Conservation (phyloP, 2,888 invertebrate genomes). For the Ormyrus rosae region DNA sequence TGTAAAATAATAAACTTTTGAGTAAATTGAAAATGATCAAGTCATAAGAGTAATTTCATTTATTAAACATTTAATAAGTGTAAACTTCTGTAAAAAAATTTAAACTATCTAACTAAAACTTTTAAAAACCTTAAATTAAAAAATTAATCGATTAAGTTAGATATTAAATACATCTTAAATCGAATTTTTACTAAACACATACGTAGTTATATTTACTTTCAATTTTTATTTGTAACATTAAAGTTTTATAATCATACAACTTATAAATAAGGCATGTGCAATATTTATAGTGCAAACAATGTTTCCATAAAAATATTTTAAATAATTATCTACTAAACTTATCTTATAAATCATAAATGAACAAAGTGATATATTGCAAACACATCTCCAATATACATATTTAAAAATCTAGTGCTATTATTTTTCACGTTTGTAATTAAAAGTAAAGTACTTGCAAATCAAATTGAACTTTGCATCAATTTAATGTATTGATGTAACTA, state of each 20-base stretch:
- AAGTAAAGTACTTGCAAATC: slow-evolving; percentile 20
- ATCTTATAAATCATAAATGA: slow-evolving; percentile 12
- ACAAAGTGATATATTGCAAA: slow-evolving; percentile 42
- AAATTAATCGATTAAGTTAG: no score
- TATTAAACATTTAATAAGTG: background rate
- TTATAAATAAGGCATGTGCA: slow-evolving; percentile 52
- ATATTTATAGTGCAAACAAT: slow-evolving; percentile 57
- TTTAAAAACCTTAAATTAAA: no score
- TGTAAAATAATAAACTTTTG: background rate
- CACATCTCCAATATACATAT: slow-evolving; percentile 18
- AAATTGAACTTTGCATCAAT: slow-evolving; percentile 30
- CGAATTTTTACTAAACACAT: no score
- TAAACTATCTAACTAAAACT: background rate
- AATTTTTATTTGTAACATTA: slow-evolving; percentile 50
- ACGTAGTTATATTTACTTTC: slow-evolving; percentile 24
- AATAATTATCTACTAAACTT: slow-evolving; percentile 36
- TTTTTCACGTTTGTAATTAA: slow-evolving; percentile 12
- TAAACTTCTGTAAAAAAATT: background rate
- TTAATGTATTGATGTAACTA: slow-evolving; percentile 40
- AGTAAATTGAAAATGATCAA: background rate
- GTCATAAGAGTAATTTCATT: background rate
- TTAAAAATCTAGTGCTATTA: slow-evolving; percentile 27
- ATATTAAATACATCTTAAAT: no score
- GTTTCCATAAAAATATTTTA: slow-evolving; percentile 47
- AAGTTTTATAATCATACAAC: slow-evolving; percentile 47